phyloP scores from a whole-genome alignment of 2,113 vertebrate species.

The Mesocricetus auratus region DNA sequence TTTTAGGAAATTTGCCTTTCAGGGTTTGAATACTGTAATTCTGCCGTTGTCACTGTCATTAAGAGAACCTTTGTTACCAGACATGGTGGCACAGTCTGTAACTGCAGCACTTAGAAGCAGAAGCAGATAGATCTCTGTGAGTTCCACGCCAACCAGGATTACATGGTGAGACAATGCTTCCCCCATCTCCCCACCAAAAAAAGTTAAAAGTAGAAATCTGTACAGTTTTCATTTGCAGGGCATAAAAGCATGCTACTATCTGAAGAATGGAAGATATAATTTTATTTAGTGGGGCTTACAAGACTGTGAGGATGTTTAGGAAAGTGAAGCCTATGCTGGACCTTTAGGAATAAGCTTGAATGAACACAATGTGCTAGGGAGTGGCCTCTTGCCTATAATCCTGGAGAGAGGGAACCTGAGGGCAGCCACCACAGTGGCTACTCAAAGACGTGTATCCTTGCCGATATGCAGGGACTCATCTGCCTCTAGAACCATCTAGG shows the following conservation, averaged over 20 bases:
- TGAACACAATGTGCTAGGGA: no score
- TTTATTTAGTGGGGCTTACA: not conserved
- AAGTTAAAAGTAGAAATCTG: not conserved
- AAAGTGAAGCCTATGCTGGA: not conserved
- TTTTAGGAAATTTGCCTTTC: slow-evolving; percentile 45
- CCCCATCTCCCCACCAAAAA: no score
- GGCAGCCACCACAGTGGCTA: not conserved
- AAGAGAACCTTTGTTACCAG: not conserved
- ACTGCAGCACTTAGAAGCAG: not conserved
- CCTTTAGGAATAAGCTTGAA: not conserved
- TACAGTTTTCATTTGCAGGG: not conserved
- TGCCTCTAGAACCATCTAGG: not conserved
- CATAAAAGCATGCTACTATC: not conserved
- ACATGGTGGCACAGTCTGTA: not conserved
- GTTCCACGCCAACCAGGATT: not conserved
- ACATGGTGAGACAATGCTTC: not conserved
- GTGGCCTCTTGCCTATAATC: not conserved
- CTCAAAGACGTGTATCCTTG: not conserved
- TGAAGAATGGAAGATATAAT: not conserved
- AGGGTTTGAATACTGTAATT: not conserved
- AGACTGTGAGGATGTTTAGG: not conserved
- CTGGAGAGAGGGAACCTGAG: not conserved
- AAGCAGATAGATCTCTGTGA: not conserved
- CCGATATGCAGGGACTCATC: not conserved
- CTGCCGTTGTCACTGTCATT: not conserved